phyloP scores from a whole-genome alignment of 2,888 invertebrate genomes.

The Bugula neritina region DNA sequence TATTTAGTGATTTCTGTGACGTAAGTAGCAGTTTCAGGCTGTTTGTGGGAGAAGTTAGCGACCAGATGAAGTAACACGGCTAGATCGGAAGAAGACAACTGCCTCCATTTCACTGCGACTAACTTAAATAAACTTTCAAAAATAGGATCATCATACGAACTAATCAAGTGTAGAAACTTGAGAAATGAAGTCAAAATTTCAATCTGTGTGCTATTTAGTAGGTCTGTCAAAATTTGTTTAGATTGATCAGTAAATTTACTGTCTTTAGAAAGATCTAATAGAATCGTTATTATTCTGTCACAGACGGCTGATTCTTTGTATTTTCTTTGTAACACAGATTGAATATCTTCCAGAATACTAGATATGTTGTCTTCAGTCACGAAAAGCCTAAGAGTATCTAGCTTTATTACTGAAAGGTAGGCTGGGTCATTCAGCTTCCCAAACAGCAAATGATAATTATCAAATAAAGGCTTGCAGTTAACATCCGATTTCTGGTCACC shows the following conservation, averaged over 20 bases:
- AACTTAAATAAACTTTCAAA: background rate
- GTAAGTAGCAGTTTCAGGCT: background rate
- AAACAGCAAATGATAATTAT: constrained; percentile 10
- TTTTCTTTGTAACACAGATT: background rate
- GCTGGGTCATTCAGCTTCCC: background rate
- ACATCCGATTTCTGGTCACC: background rate
- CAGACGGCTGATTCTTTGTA: background rate
- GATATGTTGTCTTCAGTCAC: background rate
- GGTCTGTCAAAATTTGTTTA: background rate
- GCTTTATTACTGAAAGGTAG: background rate
- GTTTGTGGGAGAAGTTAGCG: background rate
- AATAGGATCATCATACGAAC: background rate
- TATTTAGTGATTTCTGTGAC: background rate
- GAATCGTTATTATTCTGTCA: background rate
- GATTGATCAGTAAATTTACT: too few species aligned
- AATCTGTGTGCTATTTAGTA: background rate
- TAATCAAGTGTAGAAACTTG: background rate
- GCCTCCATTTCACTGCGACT: background rate
- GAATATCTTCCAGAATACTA: background rate
- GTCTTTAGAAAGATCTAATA: background rate
- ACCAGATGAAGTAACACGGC: background rate
- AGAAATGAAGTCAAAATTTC: background rate
- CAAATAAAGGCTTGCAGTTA: background rate
- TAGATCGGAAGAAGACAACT: background rate
- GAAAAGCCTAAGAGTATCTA: constrained; percentile 14